Evolutionary conservation across 2,888 invertebrate genomes (phyloP).

Genomic region (Deilephila elpenor): DNA sequence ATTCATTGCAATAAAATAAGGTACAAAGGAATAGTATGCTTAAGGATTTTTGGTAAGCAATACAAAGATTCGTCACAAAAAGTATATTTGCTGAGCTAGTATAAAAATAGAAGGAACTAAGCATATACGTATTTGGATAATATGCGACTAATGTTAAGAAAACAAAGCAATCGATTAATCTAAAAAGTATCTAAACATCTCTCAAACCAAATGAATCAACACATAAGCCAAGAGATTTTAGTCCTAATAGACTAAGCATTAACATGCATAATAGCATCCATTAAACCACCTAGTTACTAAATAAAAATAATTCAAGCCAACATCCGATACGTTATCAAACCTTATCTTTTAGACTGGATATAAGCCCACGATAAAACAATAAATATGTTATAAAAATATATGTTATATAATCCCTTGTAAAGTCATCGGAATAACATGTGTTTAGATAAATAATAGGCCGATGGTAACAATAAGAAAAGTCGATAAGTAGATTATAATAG

Average conservation of each 20-base stretch:
- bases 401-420: neutral
- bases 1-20: too few species aligned
- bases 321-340: neutral
- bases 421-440: neutral
- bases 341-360: neutral
- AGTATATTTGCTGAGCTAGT: too few species aligned
- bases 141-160: too few species aligned
- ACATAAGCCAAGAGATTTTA: neutral
- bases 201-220: neutral
- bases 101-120: too few species aligned
- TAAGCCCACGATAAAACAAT: conserved; percentile 7
- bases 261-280: neutral
- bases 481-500: neutral
- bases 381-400: neutral
- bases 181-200: too few species aligned
- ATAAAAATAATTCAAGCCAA: neutral
- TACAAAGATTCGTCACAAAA: too few species aligned
- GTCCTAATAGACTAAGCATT: neutral
- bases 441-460: neutral
- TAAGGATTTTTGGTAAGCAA: too few species aligned
- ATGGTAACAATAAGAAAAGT: neutral
- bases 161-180: too few species aligned
- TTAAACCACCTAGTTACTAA: neutral
- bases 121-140: too few species aligned
- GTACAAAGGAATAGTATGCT: too few species aligned